phyloP scores from a whole-genome alignment of 1,140 invertebrate genomes.

The Leptoteleia sp. region DNA sequence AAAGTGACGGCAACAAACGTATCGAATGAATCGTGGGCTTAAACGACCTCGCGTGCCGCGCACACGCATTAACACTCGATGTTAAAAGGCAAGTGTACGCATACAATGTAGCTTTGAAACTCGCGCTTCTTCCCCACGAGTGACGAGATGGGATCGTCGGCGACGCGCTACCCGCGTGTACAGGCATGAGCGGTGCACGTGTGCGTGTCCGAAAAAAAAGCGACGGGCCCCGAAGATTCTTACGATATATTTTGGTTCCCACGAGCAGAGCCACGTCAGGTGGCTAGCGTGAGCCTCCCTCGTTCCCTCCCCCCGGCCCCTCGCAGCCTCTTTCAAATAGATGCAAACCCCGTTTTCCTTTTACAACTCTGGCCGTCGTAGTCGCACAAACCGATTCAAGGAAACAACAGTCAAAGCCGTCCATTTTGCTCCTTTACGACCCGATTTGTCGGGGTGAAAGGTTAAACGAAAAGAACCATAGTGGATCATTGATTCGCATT shows the following conservation, averaged over 20 bases:
- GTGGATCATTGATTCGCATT: slow-evolving; percentile 44
- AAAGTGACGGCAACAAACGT: too few relatives aligned
- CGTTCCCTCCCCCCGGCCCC: slow-evolving; percentile 11
- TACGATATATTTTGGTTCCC: slow-evolving; percentile 70
- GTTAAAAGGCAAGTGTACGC: too few relatives aligned
- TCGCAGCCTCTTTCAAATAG: slow-evolving; percentile 63
- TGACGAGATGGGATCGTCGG: too few relatives aligned
- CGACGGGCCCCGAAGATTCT: slow-evolving; percentile 66
- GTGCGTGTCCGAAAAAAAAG: too few relatives aligned
- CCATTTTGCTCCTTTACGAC: slow-evolving; percentile 33
- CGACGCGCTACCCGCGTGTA: too few relatives aligned
- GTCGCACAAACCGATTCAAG: slow-evolving; percentile 49
- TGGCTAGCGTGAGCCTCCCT: slow-evolving; percentile 63
- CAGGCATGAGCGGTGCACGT: too few relatives aligned
- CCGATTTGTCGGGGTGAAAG: slow-evolving; percentile 59
- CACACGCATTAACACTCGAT: too few relatives aligned
- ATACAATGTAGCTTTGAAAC: too few relatives aligned
- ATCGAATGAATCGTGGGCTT: too few relatives aligned
- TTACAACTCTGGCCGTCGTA: slow-evolving; percentile 43
- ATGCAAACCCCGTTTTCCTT: slow-evolving; percentile 65
- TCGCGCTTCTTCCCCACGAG: too few relatives aligned
- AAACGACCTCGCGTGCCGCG: too few relatives aligned
- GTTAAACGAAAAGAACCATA: slow-evolving; percentile 52
- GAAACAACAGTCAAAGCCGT: slow-evolving; percentile 38
- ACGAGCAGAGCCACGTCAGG: slow-evolving; percentile 70